phyloP scores from a whole-genome alignment of 1,140 invertebrate genomes.

The Paraescarpia echinospica region DNA sequence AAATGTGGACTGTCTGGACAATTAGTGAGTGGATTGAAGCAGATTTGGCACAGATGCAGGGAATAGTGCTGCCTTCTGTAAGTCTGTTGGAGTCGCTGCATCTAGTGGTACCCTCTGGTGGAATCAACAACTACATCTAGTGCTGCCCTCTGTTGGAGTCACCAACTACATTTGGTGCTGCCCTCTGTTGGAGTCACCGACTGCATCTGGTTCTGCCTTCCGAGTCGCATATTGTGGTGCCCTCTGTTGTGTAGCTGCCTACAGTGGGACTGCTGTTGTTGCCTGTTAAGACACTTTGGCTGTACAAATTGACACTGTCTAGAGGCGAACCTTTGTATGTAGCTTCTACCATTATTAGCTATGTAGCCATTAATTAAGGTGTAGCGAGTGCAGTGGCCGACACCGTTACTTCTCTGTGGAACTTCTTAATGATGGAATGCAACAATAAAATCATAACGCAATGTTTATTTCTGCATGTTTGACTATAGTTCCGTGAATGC shows the following conservation, averaged over 20 bases:
- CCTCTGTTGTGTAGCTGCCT: not conserved
- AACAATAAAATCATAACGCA: not conserved
- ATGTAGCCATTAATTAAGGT: not conserved
- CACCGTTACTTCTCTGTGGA: not conserved
- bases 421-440: not conserved
- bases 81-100: no score
- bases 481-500: not conserved
- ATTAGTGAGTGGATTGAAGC: not conserved
- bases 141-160: no score
- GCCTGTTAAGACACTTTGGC: not conserved
- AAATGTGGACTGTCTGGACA: not conserved
- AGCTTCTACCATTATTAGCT: not conserved
- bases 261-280: not conserved
- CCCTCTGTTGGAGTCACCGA: no score
- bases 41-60: not conserved
- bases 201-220: no score
- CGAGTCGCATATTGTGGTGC: not conserved
- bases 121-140: no score
- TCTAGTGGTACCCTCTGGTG: no score
- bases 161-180: no score
- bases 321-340: not conserved
- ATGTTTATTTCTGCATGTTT: not conserved
- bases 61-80: no score
- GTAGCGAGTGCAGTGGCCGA: not conserved
- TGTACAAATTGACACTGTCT: no score